Base-by-base conservation (phyloP, 2,888 invertebrate species). In the Melipona bicolor region DNA sequence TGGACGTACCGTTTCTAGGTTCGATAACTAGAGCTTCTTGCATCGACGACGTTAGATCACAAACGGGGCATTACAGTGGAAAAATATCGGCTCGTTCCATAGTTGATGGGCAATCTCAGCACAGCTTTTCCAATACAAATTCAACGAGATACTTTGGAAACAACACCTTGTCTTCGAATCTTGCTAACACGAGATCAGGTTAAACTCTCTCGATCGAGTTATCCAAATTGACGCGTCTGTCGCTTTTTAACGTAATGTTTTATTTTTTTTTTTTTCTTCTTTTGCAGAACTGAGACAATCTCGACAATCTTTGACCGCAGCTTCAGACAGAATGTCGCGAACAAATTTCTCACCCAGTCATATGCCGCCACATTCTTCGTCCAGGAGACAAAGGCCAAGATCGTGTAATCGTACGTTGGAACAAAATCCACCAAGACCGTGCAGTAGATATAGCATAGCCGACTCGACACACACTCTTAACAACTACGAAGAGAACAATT, bases 41-140 rank as follows among this genome's bases (percentile, higher is more conserved):
- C 79, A 94, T 95, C 65, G 98, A 98, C 91, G 98, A 98, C 90
- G 96, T 97, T 94, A 96, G 98, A 86, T 96, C 96, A 91, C 93
- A 95, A 75, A 95, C 96, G 56, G 96, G 96, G 90, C 97, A 97
- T 91, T 97, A 97, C 87, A 96, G 96, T 85, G 97, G 97, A 95
- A 96, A 95, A 94, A 94, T 92, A 43, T 91, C 95, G 87, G 92
- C 95, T 65, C 96, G 98, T 92, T 97, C 98, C 84, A 96, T 98
- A 90, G 98, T 98, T 84, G 98, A 98, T 94, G 98, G 98, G 83
- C 98, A 98, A 95, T 98, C 98, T 78, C 98, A 98, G 94, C 97
- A 98, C 94, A 98, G 98, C 93, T 98, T 98, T 94, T 97, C 97
- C 81, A 98, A 97, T 92, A 96, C 96, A 92, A 43, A 43, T 43